Base-by-base conservation (phyloP, 2,888 invertebrate species). In the Gymnoscelis rufifasciata region DNA sequence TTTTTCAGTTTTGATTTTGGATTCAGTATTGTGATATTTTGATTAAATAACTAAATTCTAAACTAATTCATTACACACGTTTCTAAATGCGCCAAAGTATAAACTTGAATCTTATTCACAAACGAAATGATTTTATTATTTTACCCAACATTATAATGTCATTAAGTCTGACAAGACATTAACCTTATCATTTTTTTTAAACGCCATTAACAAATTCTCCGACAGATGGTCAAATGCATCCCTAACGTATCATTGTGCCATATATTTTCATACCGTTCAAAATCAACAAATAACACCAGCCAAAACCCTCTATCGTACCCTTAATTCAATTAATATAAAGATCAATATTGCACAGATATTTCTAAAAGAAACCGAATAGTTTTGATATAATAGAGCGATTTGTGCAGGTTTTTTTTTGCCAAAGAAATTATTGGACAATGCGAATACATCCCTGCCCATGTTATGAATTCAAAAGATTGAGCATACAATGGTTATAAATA, bases 151-250 rank as follows among this genome's bases (percentile, higher is more conserved):
- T 35, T 28, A 23, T 8, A 11, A 36, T 29, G 30, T 28, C 19
- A 48, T 24, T 27, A 30, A 14, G 12, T 38, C 7, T 13, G 27
- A 48, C 37, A 39, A 13, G 29, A 44, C 15, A 28, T 15, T 7
- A 29, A 37, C 40, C 38, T 29, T 38, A 47, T 47, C 15, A 26
- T 45, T 40, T 38, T 45, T 33, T 19, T n/a, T n/a, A n/a, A 71
- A 73, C 72, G 65, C 59, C 57, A 59, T 60, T 66, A 67, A 66
- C 66, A 68, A 60, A 65, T 62, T 66, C 43, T 52, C 60, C 67
- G 76, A 74, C 82, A 83, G 82, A 82, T 83, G 82, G 78, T 60
- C 62, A 61, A 64, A 66, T 63, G 57, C 71, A 49, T 51, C 56
- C 71, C 75, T 67, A 71, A 62, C 68, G 65, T 64, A 68, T 63